These are phyloP conservation scores for Potamarius usumacintae DNA, from an alignment of 2,113 vertebrate genomes.

Conservation along the genomic window DNA sequence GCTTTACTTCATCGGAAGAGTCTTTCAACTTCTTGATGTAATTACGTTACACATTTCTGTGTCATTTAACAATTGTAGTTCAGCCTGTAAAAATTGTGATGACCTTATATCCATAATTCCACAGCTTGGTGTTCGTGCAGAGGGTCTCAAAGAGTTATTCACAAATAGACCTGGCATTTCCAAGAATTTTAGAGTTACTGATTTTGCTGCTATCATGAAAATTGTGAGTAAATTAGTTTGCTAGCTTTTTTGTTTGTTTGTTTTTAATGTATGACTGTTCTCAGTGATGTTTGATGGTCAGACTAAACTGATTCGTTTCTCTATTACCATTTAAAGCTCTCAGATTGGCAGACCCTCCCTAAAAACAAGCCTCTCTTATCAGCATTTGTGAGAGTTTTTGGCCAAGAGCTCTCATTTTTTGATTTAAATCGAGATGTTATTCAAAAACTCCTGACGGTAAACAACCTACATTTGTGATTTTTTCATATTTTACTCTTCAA, in stretches of 20 bases:
- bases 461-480: not conserved
- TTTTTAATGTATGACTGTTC: not conserved
- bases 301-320: not conserved
- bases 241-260: not conserved
- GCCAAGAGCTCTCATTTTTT: slow-evolving; percentile 70
- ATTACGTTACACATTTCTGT: slow-evolving; percentile 2
- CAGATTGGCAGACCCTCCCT: slow-evolving; percentile 64
- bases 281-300: not conserved
- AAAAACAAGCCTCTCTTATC: slow-evolving; percentile 62
- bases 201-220: slow-evolving; percentile 60
- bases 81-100: not conserved
- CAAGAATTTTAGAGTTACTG: slow-evolving; percentile 57
- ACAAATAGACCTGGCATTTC: slow-evolving; percentile 43
- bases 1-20: slow-evolving; percentile 71
- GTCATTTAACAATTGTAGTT: not conserved
- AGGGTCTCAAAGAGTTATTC: slow-evolving; percentile 67
- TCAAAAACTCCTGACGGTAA: slow-evolving; percentile 61
- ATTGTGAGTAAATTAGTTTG: slow-evolving; percentile 61
- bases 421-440: slow-evolving; percentile 65
- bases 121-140: slow-evolving; percentile 68
- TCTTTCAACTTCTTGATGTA: slow-evolving; percentile 80
- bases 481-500: not conserved
- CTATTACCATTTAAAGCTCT: slow-evolving; percentile 57
- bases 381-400: slow-evolving; percentile 59
- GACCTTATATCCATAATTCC: slow-evolving; percentile 11